A percentile compares a stretch with the other conserved stretches of the same genome.
Conservation (phyloP, 2,113 vertebrate species). For the Peromyscus californicus region DNA sequence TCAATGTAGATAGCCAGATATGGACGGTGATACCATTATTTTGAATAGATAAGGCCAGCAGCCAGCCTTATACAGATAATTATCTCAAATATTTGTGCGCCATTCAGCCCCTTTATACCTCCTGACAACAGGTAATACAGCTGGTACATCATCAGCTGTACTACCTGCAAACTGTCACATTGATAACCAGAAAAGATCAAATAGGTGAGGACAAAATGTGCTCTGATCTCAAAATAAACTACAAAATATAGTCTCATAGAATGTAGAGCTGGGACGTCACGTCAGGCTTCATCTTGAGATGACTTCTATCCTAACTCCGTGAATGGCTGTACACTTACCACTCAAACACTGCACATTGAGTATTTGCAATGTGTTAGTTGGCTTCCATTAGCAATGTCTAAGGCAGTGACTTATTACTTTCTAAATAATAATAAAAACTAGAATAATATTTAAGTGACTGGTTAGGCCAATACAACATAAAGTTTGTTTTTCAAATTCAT, state of each 20-base stretch:
- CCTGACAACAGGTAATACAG: neutral
- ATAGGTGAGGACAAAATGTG: neutral
- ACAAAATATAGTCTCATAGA: neutral
- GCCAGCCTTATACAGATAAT: rapidly evolving
- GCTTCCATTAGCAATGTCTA: neutral
- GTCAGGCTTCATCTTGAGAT: too few relatives aligned
- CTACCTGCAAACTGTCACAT: neutral
- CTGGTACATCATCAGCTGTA: neutral
- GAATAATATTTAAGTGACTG: neutral
- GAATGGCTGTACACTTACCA: rapidly evolving
- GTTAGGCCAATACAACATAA: rapidly evolving
- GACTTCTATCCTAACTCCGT: too few relatives aligned
- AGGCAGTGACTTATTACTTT: neutral
- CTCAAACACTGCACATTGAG: rapidly evolving
- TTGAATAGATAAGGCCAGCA: neutral
- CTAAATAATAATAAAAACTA: neutral
- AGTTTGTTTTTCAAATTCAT: neutral
- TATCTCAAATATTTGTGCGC: neutral
- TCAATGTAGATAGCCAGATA: neutral
- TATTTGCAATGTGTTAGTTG: too few relatives aligned
- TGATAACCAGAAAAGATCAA: neutral
- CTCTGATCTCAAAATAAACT: neutral
- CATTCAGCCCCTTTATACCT: neutral
- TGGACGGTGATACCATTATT: neutral
- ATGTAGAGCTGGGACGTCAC: neutral